phyloP scores from a whole-genome alignment of 2,797 vertebrate species.

The Dallia pectoralis region DNA sequence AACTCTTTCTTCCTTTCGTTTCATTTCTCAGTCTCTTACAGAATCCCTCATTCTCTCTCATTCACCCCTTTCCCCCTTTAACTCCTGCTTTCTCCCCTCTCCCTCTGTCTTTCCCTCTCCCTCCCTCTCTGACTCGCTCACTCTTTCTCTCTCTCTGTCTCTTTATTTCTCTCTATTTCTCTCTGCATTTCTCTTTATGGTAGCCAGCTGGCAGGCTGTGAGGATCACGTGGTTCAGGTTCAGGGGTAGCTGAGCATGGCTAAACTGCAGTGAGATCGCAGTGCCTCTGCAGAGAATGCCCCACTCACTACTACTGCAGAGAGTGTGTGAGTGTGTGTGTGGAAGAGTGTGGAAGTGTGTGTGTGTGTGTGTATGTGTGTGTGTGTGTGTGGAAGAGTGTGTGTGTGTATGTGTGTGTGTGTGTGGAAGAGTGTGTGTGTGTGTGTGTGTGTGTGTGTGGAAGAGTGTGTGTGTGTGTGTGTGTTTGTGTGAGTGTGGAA shows the following conservation, averaged over 20 bases:
- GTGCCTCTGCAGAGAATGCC: constrained; percentile 69
- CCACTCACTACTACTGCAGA: constrained; percentile 50
- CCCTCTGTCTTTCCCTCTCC: constrained; percentile 18
- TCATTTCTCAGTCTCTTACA: constrained; percentile 28
- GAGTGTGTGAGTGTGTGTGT: constrained; percentile 8
- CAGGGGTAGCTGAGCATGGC: constrained; percentile 67
- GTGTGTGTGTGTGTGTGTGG: neutral
- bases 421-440: neutral
- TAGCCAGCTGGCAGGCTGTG: constrained; percentile 60
- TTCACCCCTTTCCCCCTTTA: neutral
- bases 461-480: constrained; percentile 24
- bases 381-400: neutral
- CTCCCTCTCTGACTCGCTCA: neutral
- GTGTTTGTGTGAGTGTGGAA: neutral
- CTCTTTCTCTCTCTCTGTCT: neutral
- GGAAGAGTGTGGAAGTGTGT: neutral
- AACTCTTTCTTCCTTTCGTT: constrained; percentile 11
- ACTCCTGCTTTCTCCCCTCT: constrained; percentile 14
- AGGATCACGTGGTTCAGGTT: constrained; percentile 56
- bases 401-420: constrained; percentile 6
- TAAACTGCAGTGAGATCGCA: constrained; percentile 74
- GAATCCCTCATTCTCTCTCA: constrained; percentile 15
- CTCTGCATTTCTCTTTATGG: constrained; percentile 28
- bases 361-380: neutral
- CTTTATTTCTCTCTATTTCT: constrained; percentile 2